Base-by-base conservation (phyloP, 30 jellyfish, hydroid and myxozoan species). In the Aurelia aurita region DNA sequence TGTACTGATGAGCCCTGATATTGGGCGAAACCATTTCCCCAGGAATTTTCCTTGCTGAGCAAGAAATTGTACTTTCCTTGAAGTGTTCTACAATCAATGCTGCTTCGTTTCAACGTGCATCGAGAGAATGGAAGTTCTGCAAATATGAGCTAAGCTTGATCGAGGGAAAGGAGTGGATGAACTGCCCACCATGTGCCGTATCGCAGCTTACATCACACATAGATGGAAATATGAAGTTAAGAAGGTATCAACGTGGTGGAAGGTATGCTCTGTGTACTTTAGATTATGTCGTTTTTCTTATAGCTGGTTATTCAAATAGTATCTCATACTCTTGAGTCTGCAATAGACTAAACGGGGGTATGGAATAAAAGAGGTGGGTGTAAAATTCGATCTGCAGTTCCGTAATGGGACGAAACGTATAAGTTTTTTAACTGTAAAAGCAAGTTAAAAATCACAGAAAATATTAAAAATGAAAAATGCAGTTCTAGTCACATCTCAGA, bases 61-160 rank as follows among this genome's bases (percentile, higher is more conserved):
- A 35, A 35, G 47, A 35, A 35, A 35, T 13, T 35, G 47, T 35
- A 35, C 13, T 35, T 35, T 8, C 47, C 25, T 57, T 57, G 12
- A 19, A 57, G 68, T 57, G 28, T 20, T 20, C 68, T 3, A 57
- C 68, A 19, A 57, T 57, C 68, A 57, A 57, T 11, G 25, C 68
- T 20, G 25, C 68, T 19, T 57, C 68, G 5, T 57, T 57, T 57
- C 68, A 57, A 57, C 68, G 68, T 57, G 68, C 68, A 19, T 57
- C 68, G 28, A 57, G 68, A 57, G 68, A 57, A 57, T 57, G 68
- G 68, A 57, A 57, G 68, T 57, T 57, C 68, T 57, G 68, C 68
- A 57, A 57, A 57, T 57, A 57, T 23, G 68, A 57, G 11, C 68
- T 11, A 19, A 23, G 29, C 68, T 57, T 57, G 25, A 20, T 57